Evolutionary conservation across 2,888 invertebrate species (phyloP).

Genomic region (Fragum whitleyi): DNA sequence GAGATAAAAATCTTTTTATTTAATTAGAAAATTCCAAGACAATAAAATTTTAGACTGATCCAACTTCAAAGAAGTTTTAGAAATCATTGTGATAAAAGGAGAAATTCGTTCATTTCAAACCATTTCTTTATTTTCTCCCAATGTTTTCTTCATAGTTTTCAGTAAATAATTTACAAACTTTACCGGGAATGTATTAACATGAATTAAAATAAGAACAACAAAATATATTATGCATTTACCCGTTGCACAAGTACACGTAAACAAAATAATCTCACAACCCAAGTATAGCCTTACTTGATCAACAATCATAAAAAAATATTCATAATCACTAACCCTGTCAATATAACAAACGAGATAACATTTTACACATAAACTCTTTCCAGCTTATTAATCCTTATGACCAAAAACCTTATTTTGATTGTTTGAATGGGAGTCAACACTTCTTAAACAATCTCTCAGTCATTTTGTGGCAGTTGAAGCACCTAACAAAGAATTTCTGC

Average conservation of each 20-base stretch:
- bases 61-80: not conserved
- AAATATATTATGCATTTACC: not conserved
- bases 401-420: too few species aligned
- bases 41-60: not conserved
- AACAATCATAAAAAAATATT: not conserved
- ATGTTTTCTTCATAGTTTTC: not conserved
- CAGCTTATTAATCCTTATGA: too few species aligned
- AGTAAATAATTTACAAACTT: not conserved
- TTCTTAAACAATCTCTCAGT: too few species aligned
- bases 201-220: not conserved
- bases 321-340: not conserved
- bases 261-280: not conserved
- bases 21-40: not conserved
- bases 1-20: not conserved
- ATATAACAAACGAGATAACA: too few species aligned
- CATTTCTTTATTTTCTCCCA: not conserved
- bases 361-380: too few species aligned
- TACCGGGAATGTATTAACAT: not conserved
- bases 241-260: not conserved
- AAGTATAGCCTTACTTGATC: constrained; percentile 1
- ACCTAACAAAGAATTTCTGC: too few species aligned
- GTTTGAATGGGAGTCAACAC: too few species aligned
- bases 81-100: not conserved
- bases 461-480: too few species aligned
- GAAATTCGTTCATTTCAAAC: constrained; percentile 1